These are phyloP conservation scores for Diachasmimorpha longicaudata DNA, from an alignment of 1,140 invertebrate genomes.

Conservation along the genomic window DNA sequence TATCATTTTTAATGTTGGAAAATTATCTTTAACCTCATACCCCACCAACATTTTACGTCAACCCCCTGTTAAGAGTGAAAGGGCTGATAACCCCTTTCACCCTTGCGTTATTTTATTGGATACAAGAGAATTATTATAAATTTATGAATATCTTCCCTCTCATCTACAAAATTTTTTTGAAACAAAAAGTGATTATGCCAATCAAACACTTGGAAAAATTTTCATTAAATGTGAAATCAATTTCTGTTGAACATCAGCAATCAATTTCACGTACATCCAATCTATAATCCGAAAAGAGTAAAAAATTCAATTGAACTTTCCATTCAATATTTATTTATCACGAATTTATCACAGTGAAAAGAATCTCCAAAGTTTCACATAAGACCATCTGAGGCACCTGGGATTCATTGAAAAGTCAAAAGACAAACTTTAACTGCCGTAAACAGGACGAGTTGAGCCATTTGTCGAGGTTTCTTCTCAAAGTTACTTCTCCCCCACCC, in stretches of 20 bases:
- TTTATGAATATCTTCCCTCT: background rate
- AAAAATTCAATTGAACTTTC: background rate
- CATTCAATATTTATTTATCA: constrained; percentile 25
- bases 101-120: background rate
- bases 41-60: background rate
- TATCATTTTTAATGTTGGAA: constrained; percentile 60
- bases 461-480: constrained; percentile 17
- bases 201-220: too few species aligned
- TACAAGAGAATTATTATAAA: background rate
- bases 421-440: constrained; percentile 24
- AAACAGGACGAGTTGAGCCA: constrained; percentile 25
- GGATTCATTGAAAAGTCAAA: constrained; percentile 29
- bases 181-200: too few species aligned
- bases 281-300: background rate
- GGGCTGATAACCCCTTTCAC: background rate
- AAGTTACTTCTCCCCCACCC: background rate
- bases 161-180: too few species aligned
- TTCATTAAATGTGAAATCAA: background rate
- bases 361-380: constrained; percentile 6
- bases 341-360: constrained; percentile 13
- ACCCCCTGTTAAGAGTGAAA: background rate
- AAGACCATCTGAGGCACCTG: constrained; percentile 24
- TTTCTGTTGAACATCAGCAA: background rate
- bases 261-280: background rate
- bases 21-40: constrained; percentile 53